phyloP scores from a whole-genome alignment of 2,888 invertebrate species.

The Caenorhabditis japonica region DNA sequence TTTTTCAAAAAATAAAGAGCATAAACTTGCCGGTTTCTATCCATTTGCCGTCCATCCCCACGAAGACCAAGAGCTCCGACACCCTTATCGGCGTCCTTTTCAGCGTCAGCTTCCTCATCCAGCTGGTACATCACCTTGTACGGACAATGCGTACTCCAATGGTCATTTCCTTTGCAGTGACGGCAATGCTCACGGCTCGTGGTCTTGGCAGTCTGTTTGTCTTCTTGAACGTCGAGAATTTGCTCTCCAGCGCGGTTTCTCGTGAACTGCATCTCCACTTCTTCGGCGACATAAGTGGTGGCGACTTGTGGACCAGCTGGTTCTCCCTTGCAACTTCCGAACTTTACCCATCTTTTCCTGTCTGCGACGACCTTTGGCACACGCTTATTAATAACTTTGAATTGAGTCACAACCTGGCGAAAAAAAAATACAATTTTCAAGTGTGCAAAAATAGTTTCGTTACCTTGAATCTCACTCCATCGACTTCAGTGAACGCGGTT shows the following conservation, averaged over 20 bases:
- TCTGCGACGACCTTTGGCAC: conserved; percentile 87
- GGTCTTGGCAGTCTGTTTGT: conserved; percentile 57
- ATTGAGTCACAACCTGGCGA: conserved; percentile 83
- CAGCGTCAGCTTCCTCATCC: conserved; percentile 60
- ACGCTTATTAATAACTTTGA: conserved; percentile 82
- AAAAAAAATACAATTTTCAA: no score
- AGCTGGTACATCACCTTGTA: conserved; percentile 85
- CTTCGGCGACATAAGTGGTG: conserved; percentile 95
- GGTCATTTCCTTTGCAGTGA: conserved; percentile 82
- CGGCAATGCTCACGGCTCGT: conserved; percentile 73
- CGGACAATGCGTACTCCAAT: conserved; percentile 98
- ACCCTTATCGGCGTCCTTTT: conserved; percentile 60
- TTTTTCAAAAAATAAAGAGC: not conserved
- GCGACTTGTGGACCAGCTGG: conserved; percentile 94
- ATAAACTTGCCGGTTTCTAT: conserved; percentile 34
- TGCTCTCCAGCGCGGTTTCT: conserved; percentile 75
- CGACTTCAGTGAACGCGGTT: conserved; percentile 64
- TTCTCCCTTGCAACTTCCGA: conserved; percentile 90
- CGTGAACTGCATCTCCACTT: conserved; percentile 88
- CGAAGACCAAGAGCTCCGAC: conserved; percentile 31
- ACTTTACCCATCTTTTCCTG: conserved; percentile 93
- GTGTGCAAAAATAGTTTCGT: not conserved
- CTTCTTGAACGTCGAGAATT: conserved; percentile 79
- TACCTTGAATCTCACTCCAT: conserved; percentile 61
- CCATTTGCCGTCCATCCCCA: conserved; percentile 44